These are phyloP conservation scores for Notechis scutatus DNA, from an alignment of 2,113 vertebrate genomes.

Conservation along the genomic window DNA sequence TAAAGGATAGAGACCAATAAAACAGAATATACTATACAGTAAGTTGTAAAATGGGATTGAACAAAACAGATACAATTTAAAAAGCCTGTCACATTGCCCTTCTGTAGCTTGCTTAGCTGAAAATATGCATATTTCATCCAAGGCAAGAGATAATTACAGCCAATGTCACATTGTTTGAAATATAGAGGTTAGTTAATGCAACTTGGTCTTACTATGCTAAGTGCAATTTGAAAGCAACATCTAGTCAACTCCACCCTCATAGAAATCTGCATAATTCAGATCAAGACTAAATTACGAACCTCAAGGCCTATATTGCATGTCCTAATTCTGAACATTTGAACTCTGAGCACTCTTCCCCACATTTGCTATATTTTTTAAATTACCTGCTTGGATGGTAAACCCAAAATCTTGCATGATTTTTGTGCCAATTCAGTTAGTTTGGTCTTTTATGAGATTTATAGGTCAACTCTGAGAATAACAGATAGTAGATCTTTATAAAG, in stretches of 20 bases:
- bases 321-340: background rate
- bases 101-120: background rate
- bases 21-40: background rate
- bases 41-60: background rate
- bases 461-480: background rate
- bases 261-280: background rate
- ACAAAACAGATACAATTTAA: background rate
- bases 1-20: background rate
- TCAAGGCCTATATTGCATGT: background rate
- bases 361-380: background rate
- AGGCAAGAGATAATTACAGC: background rate
- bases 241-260: background rate
- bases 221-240: background rate
- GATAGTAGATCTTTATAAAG: background rate
- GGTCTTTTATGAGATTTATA: background rate
- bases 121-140: background rate
- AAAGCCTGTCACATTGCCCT: background rate
- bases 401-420: background rate
- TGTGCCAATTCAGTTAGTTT: background rate
- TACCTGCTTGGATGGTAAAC: background rate
- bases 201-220: background rate
- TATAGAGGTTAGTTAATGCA: background rate
- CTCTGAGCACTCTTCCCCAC: background rate
- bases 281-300: background rate
- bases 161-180: background rate